Base-by-base conservation (phyloP, 1,140 invertebrate genomes). In the Drosophila auraria region DNA sequence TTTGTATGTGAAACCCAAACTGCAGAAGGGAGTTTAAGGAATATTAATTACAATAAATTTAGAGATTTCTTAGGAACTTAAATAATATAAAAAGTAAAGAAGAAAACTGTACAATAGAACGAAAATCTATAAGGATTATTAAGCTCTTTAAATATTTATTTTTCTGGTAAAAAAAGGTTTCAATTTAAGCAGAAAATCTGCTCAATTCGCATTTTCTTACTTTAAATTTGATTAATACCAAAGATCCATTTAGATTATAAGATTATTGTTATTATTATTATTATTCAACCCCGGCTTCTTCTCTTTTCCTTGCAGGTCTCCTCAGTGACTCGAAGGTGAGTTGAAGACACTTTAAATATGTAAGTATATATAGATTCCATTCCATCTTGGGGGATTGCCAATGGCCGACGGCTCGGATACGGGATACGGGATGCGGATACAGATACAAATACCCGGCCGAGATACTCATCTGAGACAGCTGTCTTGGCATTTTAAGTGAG, bases 381-480 rank as follows among this genome's bases (percentile, higher is more conserved):
- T 23, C 17, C 50, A 38, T 38, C 23, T 49, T 38, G 51, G 44
- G 36, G 44, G 25, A 47, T 70, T 36, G 64, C 15, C 56, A 56
- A 20, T 51, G 17, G 11, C 51, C 49, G 25, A 12, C 23, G 51
- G 38, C 47, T 11, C 8, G 17, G 65, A 17, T 49, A 17, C n/a
- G 57, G 50, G 27, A 68, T 49, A 40, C 47, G 15, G 17, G 14
- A 40, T 72, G 36, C 38, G 42, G 63, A 58, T 65, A 58, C 62
- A 27, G 27, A 36, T 53, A 61, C 58, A 59, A 23, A 65, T 63
- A 53, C 49, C 53, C 45, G 73, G 53, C 17, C 15, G 6, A 59
- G 65, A 76, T 77, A 74, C 80, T 87, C 70, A 86, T 76, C 80
- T 49, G 51, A 66, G 83, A 70, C 80, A 80, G 79, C 82, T 87